phyloP scores from a whole-genome alignment of 2,888 invertebrate genomes.

The Nematopogon swammerdamellus region DNA sequence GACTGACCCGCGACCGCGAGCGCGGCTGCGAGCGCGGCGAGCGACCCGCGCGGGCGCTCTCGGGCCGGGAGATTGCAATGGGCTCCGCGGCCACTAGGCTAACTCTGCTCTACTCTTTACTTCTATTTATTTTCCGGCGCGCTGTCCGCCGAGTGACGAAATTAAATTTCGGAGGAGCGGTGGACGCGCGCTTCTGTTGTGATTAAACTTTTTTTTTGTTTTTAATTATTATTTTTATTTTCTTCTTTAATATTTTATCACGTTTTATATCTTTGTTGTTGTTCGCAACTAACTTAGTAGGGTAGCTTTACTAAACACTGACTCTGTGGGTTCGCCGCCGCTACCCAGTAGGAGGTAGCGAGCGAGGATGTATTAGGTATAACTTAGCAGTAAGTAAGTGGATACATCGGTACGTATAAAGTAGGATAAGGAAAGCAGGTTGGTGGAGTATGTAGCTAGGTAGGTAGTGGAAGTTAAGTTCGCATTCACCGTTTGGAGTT shows the following conservation, averaged over 20 bases:
- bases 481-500: neutral
- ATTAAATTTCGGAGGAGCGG: slow-evolving; percentile 44
- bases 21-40: slow-evolving; percentile 26
- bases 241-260: slow-evolving; percentile 37
- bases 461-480: too few relatives aligned
- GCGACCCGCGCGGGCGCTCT: slow-evolving; percentile 47
- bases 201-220: slow-evolving; percentile 40
- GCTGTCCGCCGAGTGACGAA: slow-evolving; percentile 32
- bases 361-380: slow-evolving; percentile 20
- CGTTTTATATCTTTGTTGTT: slow-evolving; percentile 49
- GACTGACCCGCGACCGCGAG: slow-evolving; percentile 28
- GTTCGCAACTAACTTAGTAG: slow-evolving; percentile 27
- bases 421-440: too few relatives aligned
- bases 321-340: neutral
- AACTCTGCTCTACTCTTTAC: slow-evolving; percentile 39
- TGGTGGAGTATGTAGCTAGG: too few relatives aligned
- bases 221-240: slow-evolving; percentile 40
- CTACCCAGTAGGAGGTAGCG: neutral
- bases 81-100: slow-evolving; percentile 50
- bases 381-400: slow-evolving; percentile 24
- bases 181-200: slow-evolving; percentile 32
- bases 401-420: too few relatives aligned
- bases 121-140: slow-evolving; percentile 48
- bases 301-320: slow-evolving; percentile 44
- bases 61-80: slow-evolving; percentile 57